Evolutionary conservation across 2,113 vertebrate species (phyloP).

Genomic region (Symphodus melops): DNA sequence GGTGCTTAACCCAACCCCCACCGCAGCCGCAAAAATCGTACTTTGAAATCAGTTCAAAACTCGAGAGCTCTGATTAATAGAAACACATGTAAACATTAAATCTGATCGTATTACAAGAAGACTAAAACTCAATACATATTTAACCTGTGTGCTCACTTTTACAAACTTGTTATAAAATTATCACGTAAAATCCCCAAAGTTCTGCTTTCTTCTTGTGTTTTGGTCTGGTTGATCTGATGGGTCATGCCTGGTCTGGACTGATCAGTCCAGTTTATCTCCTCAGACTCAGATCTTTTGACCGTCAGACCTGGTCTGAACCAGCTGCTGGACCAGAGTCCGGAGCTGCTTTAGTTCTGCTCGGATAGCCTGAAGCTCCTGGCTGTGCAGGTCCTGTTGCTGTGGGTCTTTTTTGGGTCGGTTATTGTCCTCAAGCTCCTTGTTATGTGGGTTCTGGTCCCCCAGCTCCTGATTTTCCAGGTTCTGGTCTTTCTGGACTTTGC

Average conservation of each 20-base stretch:
- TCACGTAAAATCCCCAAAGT: background rate
- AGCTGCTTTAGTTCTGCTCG: slow-evolving; percentile 65
- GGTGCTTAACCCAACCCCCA: too few species aligned
- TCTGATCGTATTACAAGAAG: too few species aligned
- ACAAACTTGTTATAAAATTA: background rate
- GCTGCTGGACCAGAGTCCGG: slow-evolving; percentile 55
- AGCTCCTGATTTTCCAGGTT: background rate
- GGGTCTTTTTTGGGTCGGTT: background rate
- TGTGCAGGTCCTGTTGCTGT: background rate
- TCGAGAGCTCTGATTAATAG: too few species aligned
- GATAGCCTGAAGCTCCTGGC: slow-evolving; percentile 58
- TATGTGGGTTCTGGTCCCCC: background rate
- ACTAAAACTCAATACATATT: background rate
- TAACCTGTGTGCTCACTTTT: background rate
- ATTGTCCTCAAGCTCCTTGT: background rate
- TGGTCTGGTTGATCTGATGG: background rate
- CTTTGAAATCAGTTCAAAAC: too few species aligned
- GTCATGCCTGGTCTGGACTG: background rate
- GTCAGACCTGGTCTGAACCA: slow-evolving; percentile 47
- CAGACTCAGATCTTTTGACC: background rate
- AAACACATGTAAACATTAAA: too few species aligned
- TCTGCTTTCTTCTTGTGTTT: background rate
- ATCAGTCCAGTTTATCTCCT: too few species aligned
- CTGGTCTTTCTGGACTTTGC: slow-evolving; percentile 1
- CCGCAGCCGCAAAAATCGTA: too few species aligned